Percentiles rank a stretch among this genome's conserved stretches.
These are phyloP conservation scores for Scopus umbretta DNA, from an alignment of 2,113 vertebrate genomes.

Conservation along the genomic window DNA sequence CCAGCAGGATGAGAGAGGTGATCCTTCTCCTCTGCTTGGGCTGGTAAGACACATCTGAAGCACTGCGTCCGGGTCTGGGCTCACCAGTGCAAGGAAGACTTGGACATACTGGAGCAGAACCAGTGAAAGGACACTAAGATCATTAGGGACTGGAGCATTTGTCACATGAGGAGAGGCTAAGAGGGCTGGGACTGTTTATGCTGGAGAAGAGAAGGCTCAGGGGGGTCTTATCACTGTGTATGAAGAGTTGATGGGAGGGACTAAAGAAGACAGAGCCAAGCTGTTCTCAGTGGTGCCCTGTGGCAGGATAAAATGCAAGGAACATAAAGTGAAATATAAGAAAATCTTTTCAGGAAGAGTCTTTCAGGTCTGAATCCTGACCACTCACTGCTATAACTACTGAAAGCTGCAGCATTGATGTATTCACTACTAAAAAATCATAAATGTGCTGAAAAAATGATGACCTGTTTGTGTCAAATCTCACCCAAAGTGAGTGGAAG, in stretches of 20 bases:
- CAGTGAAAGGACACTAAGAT: no score
- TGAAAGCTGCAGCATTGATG: background rate
- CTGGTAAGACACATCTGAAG: no score
- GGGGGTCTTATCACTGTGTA: background rate
- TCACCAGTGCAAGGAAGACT: background rate
- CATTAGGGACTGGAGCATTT: background rate
- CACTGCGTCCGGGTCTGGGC: background rate
- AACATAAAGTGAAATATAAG: rapidly evolving
- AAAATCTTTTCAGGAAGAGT: background rate
- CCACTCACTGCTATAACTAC: background rate
- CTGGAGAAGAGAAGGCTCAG: background rate
- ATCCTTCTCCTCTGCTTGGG: background rate
- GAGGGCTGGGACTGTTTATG: background rate
- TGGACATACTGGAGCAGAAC: background rate
- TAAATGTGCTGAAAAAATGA: background rate
- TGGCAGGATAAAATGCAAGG: background rate
- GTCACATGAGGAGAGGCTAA: background rate
- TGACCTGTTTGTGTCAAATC: background rate
- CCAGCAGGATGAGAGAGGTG: background rate
- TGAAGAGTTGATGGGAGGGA: background rate
- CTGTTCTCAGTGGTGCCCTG: background rate
- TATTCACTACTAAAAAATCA: background rate
- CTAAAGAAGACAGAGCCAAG: background rate
- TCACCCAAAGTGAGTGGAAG: background rate
- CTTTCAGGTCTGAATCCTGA: background rate